Evolutionary conservation across 2,113 vertebrate genomes (phyloP), one percentile per base, ranked within the genome.

Genomic region (Penelope pileata): DNA sequence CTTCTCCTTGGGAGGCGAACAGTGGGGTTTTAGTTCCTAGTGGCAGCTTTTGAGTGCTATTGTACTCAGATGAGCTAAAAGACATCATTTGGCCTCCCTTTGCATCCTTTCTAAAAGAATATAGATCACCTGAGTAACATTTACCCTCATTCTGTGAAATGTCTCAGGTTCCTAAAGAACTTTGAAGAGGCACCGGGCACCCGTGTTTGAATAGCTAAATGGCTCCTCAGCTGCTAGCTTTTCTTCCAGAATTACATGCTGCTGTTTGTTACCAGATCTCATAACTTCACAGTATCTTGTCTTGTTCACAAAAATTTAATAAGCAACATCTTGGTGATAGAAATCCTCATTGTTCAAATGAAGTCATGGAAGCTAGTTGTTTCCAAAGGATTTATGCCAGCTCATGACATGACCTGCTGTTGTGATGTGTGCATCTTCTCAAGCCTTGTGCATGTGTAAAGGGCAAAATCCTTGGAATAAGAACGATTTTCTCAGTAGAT

Each of bases 401-500:
- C 42, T 75, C 38, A 40, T 27, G 38, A 70, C 18, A 32, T 24
- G 27, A 74, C 19, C 58, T 75, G 56, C 38, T 92, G 9, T 72
- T 73, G 38, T 68, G 42, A 30, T 21, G 23, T 7, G 2, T 56
- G 42, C 38, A 32, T 54, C 34, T 86, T 92, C 67, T 75, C 43
- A 66, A 3, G 24, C 15, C 36, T 79, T 82, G 38, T 64, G n/a
- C 11, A 12, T 24, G 40, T 36, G 32, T 80, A 23, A 68, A 56
- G 34, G 83, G 34, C 26, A 92, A 75, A 90, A 78, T 26, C 47
- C 43, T 64, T 78, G 26, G 34, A 91, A 59, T 67, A 81, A 70
- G 38, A 59, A 63, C 56, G 22, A 3, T 67, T 94, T 81, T 78
- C 56, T 70, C 29, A 83, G 47, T 48, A 86, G 22, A 68, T 32